Evolutionary conservation across 35 echinoderm and acorn worm genomes (phyloP).

Genomic region (Strongylocentrotus purpuratus): DNA sequence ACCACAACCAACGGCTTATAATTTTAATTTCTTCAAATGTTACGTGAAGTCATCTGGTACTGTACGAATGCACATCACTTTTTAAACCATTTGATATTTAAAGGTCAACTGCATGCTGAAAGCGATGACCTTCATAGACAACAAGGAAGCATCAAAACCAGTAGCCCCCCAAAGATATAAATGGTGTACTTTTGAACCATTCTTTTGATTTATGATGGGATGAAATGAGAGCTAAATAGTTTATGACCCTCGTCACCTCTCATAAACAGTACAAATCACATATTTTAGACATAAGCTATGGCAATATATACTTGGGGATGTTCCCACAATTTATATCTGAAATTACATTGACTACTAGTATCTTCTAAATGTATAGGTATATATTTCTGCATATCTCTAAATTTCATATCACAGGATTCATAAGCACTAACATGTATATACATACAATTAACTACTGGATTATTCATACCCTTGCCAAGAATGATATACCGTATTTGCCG

Average conservation of each 20-base stretch:
- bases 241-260: slow-evolving; percentile 1
- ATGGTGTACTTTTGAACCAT: background rate
- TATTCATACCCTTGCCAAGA: too few species aligned
- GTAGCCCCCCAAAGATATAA: background rate
- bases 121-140: background rate
- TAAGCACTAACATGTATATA: too few species aligned
- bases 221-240: slow-evolving; percentile 26
- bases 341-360: background rate
- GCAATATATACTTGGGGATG: background rate
- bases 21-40: too few species aligned
- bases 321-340: background rate
- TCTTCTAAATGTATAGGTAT: background rate
- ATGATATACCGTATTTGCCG: too few species aligned
- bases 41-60: too few species aligned
- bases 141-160: background rate
- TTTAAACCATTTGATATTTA: background rate
- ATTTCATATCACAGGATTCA: too few species aligned
- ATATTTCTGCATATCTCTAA: too few species aligned
- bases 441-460: too few species aligned
- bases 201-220: background rate
- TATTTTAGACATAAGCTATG: background rate
- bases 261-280: background rate
- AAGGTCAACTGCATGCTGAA: background rate
- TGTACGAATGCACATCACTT: too few species aligned
- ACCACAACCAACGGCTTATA: too few species aligned